Evolutionary conservation across 2,888 invertebrate genomes (phyloP).

Genomic region (Leptarthrus brevirostris): DNA sequence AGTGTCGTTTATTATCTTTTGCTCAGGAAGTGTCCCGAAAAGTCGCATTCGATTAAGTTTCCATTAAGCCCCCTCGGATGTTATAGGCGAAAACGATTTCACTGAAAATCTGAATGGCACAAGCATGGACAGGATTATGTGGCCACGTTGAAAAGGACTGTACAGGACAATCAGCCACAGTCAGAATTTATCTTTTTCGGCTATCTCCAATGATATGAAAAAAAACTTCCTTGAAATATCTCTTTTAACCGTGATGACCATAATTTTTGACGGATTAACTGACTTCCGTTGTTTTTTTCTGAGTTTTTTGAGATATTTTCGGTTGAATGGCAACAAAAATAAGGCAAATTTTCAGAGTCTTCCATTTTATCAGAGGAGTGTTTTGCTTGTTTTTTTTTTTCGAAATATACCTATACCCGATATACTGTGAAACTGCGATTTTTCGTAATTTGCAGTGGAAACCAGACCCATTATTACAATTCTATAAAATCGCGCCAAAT

Average conservation of each 20-base stretch:
- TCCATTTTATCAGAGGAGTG: no score
- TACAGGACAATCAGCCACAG: not conserved
- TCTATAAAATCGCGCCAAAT: conserved; percentile 10
- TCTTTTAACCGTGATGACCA: not conserved
- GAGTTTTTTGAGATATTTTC: not conserved
- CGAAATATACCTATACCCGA: no score
- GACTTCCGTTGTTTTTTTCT: not conserved
- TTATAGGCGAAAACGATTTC: conserved; percentile 2
- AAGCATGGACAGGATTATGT: not conserved
- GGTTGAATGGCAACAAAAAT: no score
- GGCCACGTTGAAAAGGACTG: not conserved
- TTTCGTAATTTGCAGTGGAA: no score
- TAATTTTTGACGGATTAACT: conserved; percentile 5
- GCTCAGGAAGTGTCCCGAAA: conserved; percentile 19
- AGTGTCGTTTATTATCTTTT: conserved; percentile 8
- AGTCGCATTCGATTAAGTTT: conserved; percentile 38
- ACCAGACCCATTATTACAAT: not conserved
- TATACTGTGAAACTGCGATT: no score
- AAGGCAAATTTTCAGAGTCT: no score
- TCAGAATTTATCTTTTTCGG: not conserved
- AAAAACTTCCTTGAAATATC: not conserved
- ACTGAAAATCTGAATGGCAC: not conserved
- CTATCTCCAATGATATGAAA: not conserved
- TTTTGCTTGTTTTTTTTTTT: no score
- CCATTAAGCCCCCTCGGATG: conserved; percentile 3